Percentiles rank a stretch among this genome's conserved stretches.
Conservation (phyloP, 2,113 vertebrate species). For the Sterrhoptilus dennistouni region DNA sequence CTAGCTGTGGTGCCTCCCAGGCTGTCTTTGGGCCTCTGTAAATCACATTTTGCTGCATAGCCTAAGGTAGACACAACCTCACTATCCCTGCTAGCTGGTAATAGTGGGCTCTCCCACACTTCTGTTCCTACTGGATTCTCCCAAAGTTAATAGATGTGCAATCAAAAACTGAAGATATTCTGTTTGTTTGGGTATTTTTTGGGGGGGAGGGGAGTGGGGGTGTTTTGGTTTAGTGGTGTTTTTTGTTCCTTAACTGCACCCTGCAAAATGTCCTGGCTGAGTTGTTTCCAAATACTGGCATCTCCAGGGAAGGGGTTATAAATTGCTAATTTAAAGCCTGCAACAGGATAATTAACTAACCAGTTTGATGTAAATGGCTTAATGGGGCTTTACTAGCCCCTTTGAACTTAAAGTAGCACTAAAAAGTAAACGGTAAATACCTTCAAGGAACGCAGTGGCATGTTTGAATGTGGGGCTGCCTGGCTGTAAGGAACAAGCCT, state of each 20-base stretch:
- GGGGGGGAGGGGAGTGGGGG: fast-evolving
- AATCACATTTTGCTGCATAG: neutral
- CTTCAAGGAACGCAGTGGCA: slow-evolving; percentile 54
- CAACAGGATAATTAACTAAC: slow-evolving; percentile 64
- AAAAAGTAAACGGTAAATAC: slow-evolving; percentile 69
- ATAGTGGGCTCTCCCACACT: neutral
- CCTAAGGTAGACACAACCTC: neutral
- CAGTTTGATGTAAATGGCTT: slow-evolving; percentile 68
- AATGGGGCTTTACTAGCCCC: slow-evolving; percentile 60
- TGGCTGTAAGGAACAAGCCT: slow-evolving; percentile 6
- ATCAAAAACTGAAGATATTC: neutral
- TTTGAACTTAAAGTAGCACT: slow-evolving; percentile 64
- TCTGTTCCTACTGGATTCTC: neutral
- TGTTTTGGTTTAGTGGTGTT: neutral
- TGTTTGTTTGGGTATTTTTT: neutral
- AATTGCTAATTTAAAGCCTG: slow-evolving; percentile 61
- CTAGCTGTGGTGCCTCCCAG: neutral
- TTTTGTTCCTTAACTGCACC: slow-evolving; percentile 20
- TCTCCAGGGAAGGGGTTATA: slow-evolving; percentile 61
- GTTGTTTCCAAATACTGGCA: slow-evolving; percentile 53
- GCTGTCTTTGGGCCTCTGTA: neutral
- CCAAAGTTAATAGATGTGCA: neutral
- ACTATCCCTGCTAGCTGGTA: neutral
- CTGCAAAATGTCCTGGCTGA: slow-evolving; percentile 28
- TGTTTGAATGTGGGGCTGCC: neutral